Evolutionary conservation across 2,113 vertebrate genomes (phyloP), one percentile per base, ranked within the genome.

Genomic region (Psilopsiagon aurifrons): DNA sequence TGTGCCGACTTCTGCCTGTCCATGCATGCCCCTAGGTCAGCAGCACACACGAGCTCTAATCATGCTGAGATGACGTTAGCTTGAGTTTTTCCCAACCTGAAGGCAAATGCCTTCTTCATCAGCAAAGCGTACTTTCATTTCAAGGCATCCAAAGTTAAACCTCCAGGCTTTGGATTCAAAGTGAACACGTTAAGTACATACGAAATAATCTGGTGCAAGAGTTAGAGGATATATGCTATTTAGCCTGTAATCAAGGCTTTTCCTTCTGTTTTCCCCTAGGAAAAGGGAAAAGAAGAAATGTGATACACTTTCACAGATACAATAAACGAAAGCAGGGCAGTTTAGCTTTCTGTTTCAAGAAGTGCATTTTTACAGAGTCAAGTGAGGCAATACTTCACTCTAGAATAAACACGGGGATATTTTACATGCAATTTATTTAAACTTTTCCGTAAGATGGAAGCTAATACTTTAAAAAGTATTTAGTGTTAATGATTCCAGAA

Each of bases 81-180:
- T 94, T n/a, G 88, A 95, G 20, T 83, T 95, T 71, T 91, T 91
- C 83, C 86, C 96, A 95, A 96, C 95, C 97, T 88, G 71, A 62
- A 97, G 97, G 96, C 95, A 97, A 96, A 94, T 92, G 92, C 82
- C 63, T 95, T 75, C 75, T 90, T 82, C 94, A 93, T 78, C 85
- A 90, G 49, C 70, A 75, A 54, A 89, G 91, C 52, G 49, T 43
- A 10, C 82, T 93, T 93, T 86, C 86, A 83, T 93, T 97, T 94
- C 79, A 85, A 90, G 95, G 60, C 78, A 92, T 83, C 90, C 79
- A 37, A 92, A 88, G 75, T 55, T 77, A 84, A 93, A 52, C 70
- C 95, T 96, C 68, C 29, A 11, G 91, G 71, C 88, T 92, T 27
- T 88, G 80, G 16, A 94, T 76, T 82, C 77, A 91, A 76, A 92